phyloP scores from a whole-genome alignment of 2,888 invertebrate genomes.

The Nephrotoma guestfalica region DNA sequence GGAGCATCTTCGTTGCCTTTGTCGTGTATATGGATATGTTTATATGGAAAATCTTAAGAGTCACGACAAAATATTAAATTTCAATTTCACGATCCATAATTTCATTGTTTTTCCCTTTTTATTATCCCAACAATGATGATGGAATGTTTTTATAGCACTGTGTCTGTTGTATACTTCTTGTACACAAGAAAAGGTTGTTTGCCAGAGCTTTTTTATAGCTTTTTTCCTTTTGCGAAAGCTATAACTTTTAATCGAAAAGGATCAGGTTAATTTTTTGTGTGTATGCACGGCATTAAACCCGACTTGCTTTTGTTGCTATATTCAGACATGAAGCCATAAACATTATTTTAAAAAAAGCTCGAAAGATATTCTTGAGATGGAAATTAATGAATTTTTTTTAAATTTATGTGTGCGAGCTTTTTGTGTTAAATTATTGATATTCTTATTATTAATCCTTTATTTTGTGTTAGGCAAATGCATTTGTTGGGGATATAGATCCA shows the following conservation, averaged over 20 bases:
- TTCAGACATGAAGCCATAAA: background rate
- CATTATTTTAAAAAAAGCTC: background rate
- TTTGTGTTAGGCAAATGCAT: no score
- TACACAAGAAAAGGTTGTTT: background rate
- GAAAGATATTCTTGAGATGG: background rate
- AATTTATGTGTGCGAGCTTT: background rate
- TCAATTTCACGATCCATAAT: constrained; percentile 1
- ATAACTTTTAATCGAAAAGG: background rate
- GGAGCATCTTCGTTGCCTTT: background rate
- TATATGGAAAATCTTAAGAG: background rate
- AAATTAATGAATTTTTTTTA: background rate
- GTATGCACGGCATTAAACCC: background rate
- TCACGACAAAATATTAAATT: constrained; percentile 2
- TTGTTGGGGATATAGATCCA: background rate
- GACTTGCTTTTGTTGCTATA: background rate
- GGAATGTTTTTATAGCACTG: background rate
- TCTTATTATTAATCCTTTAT: background rate
- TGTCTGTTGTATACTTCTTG: background rate
- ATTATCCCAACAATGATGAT: background rate
- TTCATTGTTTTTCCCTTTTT: background rate
- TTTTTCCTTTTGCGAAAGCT: background rate
- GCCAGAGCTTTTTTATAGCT: background rate
- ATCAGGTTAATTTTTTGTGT: background rate
- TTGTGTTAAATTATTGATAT: background rate
- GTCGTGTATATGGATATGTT: background rate